A percentile compares a stretch with the other conserved stretches of the same genome.
Evolutionary conservation across 2,113 vertebrate species (phyloP).

Genomic region (Nettapus auritus): DNA sequence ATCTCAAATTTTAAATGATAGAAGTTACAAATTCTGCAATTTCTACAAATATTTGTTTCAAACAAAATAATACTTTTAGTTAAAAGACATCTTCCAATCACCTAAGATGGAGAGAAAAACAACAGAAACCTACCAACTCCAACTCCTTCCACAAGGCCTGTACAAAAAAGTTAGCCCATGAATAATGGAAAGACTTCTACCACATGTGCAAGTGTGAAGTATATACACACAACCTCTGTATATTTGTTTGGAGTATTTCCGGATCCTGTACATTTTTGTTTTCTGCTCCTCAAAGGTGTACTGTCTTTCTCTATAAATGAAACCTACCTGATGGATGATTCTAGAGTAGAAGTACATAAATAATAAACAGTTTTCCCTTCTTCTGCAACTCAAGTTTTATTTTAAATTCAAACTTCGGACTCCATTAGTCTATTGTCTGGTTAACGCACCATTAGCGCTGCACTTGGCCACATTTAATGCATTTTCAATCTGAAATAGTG

Average conservation of each 20-base stretch:
- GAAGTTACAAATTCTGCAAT: background rate
- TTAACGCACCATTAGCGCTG: background rate
- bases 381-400: background rate
- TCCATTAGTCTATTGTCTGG: background rate
- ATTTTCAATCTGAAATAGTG: slow-evolving; percentile 26
- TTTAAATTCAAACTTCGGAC: background rate
- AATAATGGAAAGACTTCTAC: background rate
- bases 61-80: background rate
- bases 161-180: background rate
- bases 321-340: background rate
- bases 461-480: background rate
- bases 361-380: background rate
- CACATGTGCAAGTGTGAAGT: background rate
- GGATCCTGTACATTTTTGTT: background rate
- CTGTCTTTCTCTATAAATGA: background rate
- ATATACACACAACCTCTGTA: background rate
- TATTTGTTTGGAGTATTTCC: background rate
- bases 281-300: background rate
- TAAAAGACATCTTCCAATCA: background rate
- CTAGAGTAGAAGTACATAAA: background rate
- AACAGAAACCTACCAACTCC: background rate
- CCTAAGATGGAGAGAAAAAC: background rate
- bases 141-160: background rate
- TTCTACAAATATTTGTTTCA: background rate
- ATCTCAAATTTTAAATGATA: background rate